Evolutionary conservation across 1,140 invertebrate species (phyloP).

Genomic region (Zeugodacus cucurbitae): DNA sequence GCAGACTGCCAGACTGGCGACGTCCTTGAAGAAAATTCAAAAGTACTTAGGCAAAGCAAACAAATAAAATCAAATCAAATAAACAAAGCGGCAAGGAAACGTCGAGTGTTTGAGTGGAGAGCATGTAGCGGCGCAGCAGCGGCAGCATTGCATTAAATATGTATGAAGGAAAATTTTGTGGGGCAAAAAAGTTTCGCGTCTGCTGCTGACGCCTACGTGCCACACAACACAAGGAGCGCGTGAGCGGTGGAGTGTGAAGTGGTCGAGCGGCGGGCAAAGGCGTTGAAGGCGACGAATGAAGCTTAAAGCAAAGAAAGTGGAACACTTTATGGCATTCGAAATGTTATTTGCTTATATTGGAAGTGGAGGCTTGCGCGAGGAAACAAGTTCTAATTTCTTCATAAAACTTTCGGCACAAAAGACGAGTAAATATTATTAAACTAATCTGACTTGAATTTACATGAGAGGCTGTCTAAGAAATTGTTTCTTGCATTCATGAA

Average conservation of each 20-base stretch:
- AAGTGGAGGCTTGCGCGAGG: neutral
- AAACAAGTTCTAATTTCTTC: neutral
- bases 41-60: conserved; percentile 18
- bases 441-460: too few species aligned
- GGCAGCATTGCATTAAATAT: neutral
- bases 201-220: neutral
- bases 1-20: neutral
- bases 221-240: neutral
- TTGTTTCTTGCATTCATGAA: neutral
- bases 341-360: neutral
- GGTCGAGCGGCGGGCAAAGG: neutral
- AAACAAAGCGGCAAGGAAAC: neutral
- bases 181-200: neutral
- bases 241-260: neutral
- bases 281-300: neutral
- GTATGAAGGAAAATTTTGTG: neutral
- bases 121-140: too few species aligned
- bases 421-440: neutral
- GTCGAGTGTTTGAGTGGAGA: neutral
- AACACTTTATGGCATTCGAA: neutral
- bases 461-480: neutral
- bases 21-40: conserved; percentile 9
- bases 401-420: neutral
- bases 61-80: conserved; percentile 17
- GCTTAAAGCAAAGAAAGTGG: neutral